Conservation (phyloP, 1,140 invertebrate genomes). For the Drosophila athabasca region DNA sequence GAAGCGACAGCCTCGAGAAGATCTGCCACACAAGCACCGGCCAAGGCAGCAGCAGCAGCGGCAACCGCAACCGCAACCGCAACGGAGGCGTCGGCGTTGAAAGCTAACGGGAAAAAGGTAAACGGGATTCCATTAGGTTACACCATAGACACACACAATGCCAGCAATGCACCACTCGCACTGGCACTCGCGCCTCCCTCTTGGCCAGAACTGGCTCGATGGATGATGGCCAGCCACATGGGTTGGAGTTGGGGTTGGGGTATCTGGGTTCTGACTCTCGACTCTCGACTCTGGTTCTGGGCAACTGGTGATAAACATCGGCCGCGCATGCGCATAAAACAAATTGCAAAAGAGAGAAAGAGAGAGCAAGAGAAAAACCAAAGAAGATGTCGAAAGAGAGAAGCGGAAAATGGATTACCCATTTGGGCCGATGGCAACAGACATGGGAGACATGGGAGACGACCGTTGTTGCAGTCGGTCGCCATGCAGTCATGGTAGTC, state of each 20-base stretch:
- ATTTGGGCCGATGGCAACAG: slow-evolving; percentile 61
- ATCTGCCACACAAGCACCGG: slow-evolving; percentile 20
- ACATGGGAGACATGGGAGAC: slow-evolving; percentile 19
- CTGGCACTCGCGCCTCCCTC: slow-evolving; percentile 3
- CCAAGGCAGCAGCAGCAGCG: slow-evolving; percentile 4
- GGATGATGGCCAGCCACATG: too few species aligned
- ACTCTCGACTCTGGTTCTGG: slow-evolving; percentile 1
- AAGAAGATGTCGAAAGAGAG: slow-evolving; percentile 14
- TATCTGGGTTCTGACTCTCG: too few species aligned
- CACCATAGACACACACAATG: slow-evolving; percentile 50
- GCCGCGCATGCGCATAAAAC: slow-evolving; percentile 72
- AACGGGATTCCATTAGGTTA: slow-evolving; percentile 83
- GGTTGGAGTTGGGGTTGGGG: neutral
- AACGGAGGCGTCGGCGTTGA: slow-evolving; percentile 69
- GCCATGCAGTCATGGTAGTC: slow-evolving; percentile 31
- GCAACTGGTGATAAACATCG: slow-evolving; percentile 64
- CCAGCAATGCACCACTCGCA: slow-evolving; percentile 24
- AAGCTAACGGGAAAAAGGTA: slow-evolving; percentile 83
- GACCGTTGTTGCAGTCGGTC: slow-evolving; percentile 20
- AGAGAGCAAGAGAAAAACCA: slow-evolving; percentile 6
- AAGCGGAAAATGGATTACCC: slow-evolving; percentile 72
- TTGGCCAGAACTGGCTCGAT: slow-evolving; percentile 53
- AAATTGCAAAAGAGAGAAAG: slow-evolving; percentile 69
- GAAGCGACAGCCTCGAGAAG: slow-evolving; percentile 19
- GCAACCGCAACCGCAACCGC: slow-evolving; percentile 33